A percentile compares a stretch with the other conserved stretches of the same genome.
These are phyloP conservation scores for Echinarachnius parma DNA, from an alignment of 53 echinoderm and acorn worm species.

Conservation along the genomic window DNA sequence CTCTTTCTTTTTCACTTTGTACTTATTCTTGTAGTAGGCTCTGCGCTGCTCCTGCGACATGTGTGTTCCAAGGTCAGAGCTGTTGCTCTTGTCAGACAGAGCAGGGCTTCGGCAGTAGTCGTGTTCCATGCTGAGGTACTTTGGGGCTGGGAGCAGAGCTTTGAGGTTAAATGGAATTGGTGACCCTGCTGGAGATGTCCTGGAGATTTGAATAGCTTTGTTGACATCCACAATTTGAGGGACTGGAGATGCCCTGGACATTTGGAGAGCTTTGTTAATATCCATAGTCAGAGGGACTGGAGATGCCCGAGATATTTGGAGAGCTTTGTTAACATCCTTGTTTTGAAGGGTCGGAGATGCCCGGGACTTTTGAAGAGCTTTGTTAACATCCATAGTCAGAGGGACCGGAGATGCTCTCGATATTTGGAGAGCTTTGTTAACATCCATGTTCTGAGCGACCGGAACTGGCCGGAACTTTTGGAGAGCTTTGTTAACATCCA, in stretches of 20 bases:
- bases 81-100: conserved; percentile 23
- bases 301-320: too few relatives aligned
- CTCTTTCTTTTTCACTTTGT: conserved; percentile 65
- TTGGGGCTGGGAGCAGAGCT: conserved; percentile 16
- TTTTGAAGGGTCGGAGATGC: too few relatives aligned
- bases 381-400: too few relatives aligned
- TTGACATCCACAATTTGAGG: neutral
- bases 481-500: too few relatives aligned
- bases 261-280: too few relatives aligned
- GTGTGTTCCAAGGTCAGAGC: conserved; percentile 10
- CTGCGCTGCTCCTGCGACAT: conserved; percentile 52
- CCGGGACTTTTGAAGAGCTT: too few relatives aligned
- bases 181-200: neutral
- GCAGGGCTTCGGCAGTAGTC: conserved; percentile 71
- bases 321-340: too few relatives aligned
- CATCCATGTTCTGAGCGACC: too few relatives aligned
- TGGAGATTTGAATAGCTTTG: conserved; percentile 12
- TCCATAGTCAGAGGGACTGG: too few relatives aligned
- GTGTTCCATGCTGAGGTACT: conserved; percentile 86
- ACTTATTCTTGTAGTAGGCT: conserved; percentile 65
- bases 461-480: too few relatives aligned
- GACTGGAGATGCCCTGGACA: conserved; percentile 39
- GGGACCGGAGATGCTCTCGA: too few relatives aligned
- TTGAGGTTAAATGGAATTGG: conserved; percentile 31
- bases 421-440: too few relatives aligned